Evolutionary conservation across 2,888 invertebrate species (phyloP).

Genomic region (Rotaria magnacalcarata): DNA sequence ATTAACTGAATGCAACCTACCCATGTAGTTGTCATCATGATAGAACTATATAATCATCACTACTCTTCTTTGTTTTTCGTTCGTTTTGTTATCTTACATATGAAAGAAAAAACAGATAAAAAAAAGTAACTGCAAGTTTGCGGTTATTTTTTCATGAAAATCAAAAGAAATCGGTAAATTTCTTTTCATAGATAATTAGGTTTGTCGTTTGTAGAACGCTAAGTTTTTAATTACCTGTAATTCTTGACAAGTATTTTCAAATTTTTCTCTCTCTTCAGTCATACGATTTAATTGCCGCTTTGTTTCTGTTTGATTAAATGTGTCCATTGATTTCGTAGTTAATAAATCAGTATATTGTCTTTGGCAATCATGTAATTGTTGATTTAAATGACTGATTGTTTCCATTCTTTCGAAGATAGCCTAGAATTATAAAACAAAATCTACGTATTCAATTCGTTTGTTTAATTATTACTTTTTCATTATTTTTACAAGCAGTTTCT

Average conservation of each 20-base stretch:
- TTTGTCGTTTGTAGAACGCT: no score
- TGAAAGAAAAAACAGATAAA: no score
- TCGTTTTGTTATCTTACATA: no score
- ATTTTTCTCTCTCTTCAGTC: background rate
- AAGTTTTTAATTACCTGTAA: background rate
- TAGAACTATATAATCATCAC: background rate
- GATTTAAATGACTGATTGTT: slow-evolving; percentile 10
- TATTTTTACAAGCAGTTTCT: slow-evolving; percentile 25
- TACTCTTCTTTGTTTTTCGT: no score
- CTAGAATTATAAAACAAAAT: background rate
- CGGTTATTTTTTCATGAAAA: no score
- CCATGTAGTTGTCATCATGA: background rate
- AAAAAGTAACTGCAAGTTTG: no score
- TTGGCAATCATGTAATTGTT: slow-evolving; percentile 33
- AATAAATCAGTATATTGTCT: slow-evolving; percentile 22
- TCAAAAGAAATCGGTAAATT: no score
- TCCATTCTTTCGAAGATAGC: slow-evolving; percentile 29
- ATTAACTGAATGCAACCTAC: background rate
- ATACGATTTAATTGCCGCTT: background rate
- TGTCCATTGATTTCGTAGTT: background rate
- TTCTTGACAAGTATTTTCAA: background rate
- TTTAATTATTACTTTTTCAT: background rate
- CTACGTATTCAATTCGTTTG: no score
- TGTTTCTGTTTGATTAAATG: slow-evolving; percentile 16
- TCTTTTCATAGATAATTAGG: no score